A percentile compares a stretch with the other conserved stretches of the same genome.
Evolutionary conservation across 2,113 vertebrate species (phyloP).

Genomic region (Siphamia tubifer): DNA sequence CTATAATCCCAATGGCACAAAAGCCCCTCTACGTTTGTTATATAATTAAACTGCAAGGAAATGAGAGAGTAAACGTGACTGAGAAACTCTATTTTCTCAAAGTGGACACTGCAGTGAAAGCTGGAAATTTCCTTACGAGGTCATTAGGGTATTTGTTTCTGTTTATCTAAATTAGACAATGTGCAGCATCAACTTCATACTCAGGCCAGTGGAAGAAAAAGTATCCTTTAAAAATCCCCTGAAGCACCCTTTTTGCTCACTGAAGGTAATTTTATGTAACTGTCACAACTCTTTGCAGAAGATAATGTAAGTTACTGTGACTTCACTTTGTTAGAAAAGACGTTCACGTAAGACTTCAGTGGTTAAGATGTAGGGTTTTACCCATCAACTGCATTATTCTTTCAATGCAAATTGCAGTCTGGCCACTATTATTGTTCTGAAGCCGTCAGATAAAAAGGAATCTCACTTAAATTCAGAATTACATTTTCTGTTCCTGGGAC

Average conservation of each 20-base stretch:
- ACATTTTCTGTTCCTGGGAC: constrained; percentile 36
- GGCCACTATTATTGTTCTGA: constrained; percentile 30
- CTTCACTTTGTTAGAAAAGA: constrained; percentile 27
- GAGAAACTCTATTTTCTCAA: constrained; percentile 4
- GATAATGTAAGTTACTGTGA: neutral
- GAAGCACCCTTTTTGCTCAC: neutral
- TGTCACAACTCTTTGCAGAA: constrained; percentile 1
- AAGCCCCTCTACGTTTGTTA: constrained; percentile 4
- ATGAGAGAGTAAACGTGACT: neutral
- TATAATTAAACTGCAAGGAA: constrained; percentile 36
- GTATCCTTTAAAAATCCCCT: neutral
- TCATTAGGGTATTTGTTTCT: constrained; percentile 21
- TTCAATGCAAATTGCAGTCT: constrained; percentile 19
- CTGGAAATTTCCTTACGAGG: constrained; percentile 11
- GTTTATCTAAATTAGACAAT: constrained; percentile 39
- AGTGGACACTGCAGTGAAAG: neutral
- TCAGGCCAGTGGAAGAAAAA: neutral
- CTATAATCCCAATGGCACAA: constrained; percentile 12
- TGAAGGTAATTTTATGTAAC: neutral
- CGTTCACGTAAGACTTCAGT: constrained; percentile 23
- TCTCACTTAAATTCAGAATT: constrained; percentile 43
- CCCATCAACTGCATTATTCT: constrained; percentile 27
- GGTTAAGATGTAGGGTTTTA: constrained; percentile 12
- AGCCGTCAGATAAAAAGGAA: constrained; percentile 35
- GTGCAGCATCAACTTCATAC: constrained; percentile 8